Base-by-base conservation (phyloP, 2,797 vertebrate genomes). In the Eleutherodactylus coqui region DNA sequence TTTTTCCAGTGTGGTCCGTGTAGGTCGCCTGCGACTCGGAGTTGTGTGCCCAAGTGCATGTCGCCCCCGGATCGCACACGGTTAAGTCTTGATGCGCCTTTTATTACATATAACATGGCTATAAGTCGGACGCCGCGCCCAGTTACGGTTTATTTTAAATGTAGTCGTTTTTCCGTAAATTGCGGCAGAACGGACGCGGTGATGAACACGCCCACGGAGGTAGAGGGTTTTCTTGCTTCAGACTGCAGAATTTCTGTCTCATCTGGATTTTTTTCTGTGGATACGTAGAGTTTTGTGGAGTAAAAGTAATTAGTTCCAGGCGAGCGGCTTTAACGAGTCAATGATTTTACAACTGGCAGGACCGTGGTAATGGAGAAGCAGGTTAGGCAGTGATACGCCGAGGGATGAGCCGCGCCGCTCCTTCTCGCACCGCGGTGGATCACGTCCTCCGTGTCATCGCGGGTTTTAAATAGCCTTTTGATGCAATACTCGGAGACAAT, bases 271-370 rank as follows among this genome's bases (percentile, higher is more conserved):
- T 51, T 69, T 69, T 81, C n/a, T 51, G 73, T 69, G 53, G 76
- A 79, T 24, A 38, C 27, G 9, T 70, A 72, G 43, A 73, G 94
- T 92, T 93, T 95, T 36, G 92, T 94, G 92, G 93, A 94, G 94
- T 96, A 94, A 95, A 95, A 95, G 94, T 93, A 93, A 95, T 96
- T 96, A 96, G 94, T 95, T 96, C 92, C 91, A 93, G 93, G 92
- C 94, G 93, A 93, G 92, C 93, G 94, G 93, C 91, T 93, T 93
- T 93, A 93, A 72, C 82, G 77, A 84, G 64, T 87, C 78, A 86
- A 0, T 80, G 51, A 73, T 70, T 89, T 88, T 80, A 47, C 72
- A 76, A 87, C 76, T 47, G 88, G 19, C 80, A 47, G 43, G 79
- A 43, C 45, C 14, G 84, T 10, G 36, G 6, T 80, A 77, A 64